Base-by-base conservation (phyloP, 2,113 vertebrate genomes). In the Aythya baeri region DNA sequence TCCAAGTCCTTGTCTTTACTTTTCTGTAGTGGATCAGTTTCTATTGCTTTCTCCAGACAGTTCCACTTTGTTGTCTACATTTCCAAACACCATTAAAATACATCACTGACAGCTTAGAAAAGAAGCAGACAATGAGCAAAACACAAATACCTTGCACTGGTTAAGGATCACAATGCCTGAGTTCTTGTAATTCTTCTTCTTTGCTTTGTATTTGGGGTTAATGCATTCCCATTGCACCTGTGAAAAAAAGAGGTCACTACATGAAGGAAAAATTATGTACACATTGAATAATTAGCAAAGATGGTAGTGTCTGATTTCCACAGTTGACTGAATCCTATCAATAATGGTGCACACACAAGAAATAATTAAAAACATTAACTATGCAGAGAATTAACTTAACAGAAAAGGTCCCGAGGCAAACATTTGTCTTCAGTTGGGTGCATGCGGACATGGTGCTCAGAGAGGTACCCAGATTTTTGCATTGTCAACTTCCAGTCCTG, bases 101-200 rank as follows among this genome's bases (percentile, higher is more conserved):
- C 3, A 78, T 29, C 1, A 10, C n/a, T 83, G 67, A 68, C 22
- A 70, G 26, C 10, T 87, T 54, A 32, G n/a, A 43, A 50, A 58
- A 71, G 66, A 50, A 81, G 66, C 3, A 83, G 27, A 6, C 32
- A 38, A 86, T 65, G 41, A 85, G 18, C 25, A 84, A 94, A 93
- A 54, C 23, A 44, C 1, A 1, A n/a, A 97, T 96, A 99, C 99
- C 99, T 99, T 99, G 98, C 99, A 99, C 92, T 98, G 99, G 96
- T 99, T 99, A 82, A 99, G 98, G 94, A 99, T 99, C 68, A 99
- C 98, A 4, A 99, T 99, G 97, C 99, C 99, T 18, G 99, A 99
- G 97, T 99, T 99, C 98, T 98, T 99, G 96, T 99, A 99, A 70
- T 99, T 99, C 98, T 99, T 99, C 98, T 99, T 99, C 98, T 99